Evolutionary conservation across 2,113 vertebrate genomes (phyloP).

Genomic region (Lepisosteus osseus): DNA sequence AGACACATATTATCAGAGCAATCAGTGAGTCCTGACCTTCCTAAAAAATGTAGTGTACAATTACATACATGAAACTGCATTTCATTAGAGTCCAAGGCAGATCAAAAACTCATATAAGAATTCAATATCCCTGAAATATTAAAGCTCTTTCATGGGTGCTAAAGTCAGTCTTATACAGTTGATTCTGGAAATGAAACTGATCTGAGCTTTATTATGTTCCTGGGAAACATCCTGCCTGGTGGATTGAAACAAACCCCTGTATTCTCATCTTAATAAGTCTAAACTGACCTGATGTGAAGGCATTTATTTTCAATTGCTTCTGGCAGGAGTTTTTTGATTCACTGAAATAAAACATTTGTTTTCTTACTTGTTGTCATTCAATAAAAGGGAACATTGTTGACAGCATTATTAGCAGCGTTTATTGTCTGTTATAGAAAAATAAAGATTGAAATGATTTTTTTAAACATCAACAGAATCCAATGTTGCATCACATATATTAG

Average conservation of each 20-base stretch:
- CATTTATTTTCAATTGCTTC: neutral
- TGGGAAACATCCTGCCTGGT: neutral
- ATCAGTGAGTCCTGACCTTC: neutral
- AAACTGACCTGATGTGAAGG: neutral
- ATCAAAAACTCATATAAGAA: neutral
- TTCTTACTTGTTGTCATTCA: no score
- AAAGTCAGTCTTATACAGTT: neutral
- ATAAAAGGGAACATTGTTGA: no score
- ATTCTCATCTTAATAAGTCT: neutral
- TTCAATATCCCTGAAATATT: slow-evolving; percentile 18
- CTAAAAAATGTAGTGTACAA: neutral
- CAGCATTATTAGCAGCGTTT: neutral
- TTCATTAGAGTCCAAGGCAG: slow-evolving; percentile 8
- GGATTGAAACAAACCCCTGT: neutral
- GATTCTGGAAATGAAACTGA: slow-evolving; percentile 17
- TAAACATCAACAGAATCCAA: no score
- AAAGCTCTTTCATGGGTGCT: neutral
- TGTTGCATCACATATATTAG: no score
- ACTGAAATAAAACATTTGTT: no score
- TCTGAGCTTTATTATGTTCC: slow-evolving; percentile 16
- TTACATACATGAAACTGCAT: neutral
- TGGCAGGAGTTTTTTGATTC: neutral
- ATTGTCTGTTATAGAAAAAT: slow-evolving; percentile 4
- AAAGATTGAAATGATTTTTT: neutral
- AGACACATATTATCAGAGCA: no score